Evolutionary conservation across 2,113 vertebrate genomes (phyloP).

Genomic region (Mormyrus lacerda): DNA sequence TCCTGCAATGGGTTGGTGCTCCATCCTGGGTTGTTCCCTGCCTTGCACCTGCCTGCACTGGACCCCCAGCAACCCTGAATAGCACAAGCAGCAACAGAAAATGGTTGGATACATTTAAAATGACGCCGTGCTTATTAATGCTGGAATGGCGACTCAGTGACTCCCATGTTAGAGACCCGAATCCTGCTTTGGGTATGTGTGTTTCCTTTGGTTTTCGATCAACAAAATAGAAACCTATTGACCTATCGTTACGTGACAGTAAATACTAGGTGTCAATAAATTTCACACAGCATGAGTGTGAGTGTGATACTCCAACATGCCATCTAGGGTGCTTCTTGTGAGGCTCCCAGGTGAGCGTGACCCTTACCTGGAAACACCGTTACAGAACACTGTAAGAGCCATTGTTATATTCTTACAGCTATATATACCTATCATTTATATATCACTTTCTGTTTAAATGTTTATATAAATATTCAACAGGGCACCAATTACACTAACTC

Average conservation of each 20-base stretch:
- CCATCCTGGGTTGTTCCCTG: neutral
- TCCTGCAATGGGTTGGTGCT: neutral
- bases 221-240: neutral
- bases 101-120: neutral
- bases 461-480: neutral
- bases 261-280: neutral
- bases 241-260: neutral
- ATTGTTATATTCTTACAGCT: neutral
- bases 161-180: neutral
- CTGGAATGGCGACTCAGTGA: neutral
- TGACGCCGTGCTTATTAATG: neutral
- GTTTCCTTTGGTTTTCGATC: neutral
- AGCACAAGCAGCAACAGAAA: neutral
- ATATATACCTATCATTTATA: neutral
- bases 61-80: neutral
- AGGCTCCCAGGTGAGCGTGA: neutral
- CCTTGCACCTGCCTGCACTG: neutral
- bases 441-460: neutral
- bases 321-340: neutral
- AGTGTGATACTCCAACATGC: neutral
- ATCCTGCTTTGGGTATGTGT: neutral
- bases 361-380: neutral
- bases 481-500: neutral
- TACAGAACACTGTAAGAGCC: neutral
- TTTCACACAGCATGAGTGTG: neutral